Evolutionary conservation across 2,888 invertebrate genomes (phyloP).

Genomic region (Epinotia brunnichana): DNA sequence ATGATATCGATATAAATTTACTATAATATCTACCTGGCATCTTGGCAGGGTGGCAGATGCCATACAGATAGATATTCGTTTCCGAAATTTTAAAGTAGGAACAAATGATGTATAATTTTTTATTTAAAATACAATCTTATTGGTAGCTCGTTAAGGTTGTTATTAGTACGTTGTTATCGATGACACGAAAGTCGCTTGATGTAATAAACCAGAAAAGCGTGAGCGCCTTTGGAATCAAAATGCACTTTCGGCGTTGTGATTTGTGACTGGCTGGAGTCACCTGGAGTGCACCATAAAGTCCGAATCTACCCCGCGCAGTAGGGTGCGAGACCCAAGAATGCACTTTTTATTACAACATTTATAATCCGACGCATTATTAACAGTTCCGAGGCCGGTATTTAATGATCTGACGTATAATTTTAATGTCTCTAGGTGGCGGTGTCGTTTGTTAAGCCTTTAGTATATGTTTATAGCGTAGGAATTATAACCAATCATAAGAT

Average conservation of each 20-base stretch:
- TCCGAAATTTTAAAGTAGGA: constrained; percentile 47
- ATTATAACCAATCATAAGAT: constrained; percentile 27
- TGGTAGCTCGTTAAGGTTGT: constrained; percentile 30
- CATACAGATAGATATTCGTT: constrained; percentile 40
- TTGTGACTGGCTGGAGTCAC: not conserved
- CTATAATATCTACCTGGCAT: constrained; percentile 54
- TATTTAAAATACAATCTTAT: constrained; percentile 45
- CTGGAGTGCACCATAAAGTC: constrained; percentile 53
- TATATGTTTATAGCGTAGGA: constrained; percentile 18
- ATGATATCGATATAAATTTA: constrained; percentile 56
- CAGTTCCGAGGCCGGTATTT: constrained; percentile 71
- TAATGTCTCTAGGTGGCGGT: constrained; percentile 61
- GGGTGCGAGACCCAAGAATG: constrained; percentile 72
- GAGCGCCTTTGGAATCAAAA: not conserved
- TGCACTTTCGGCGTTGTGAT: not conserved
- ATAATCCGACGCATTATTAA: constrained; percentile 72
- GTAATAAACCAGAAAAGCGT: not conserved
- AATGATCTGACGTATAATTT: constrained; percentile 71
- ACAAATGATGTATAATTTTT: constrained; percentile 19
- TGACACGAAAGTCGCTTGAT: not conserved
- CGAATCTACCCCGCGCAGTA: constrained; percentile 70
- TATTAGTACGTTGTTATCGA: not conserved
- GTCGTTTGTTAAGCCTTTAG: constrained; percentile 46
- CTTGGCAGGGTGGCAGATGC: constrained; percentile 72
- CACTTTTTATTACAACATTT: constrained; percentile 71